A percentile compares a stretch with the other conserved stretches of the same genome.
Evolutionary conservation across 2,888 invertebrate species (phyloP).

Genomic region (Tipula vernalis): DNA sequence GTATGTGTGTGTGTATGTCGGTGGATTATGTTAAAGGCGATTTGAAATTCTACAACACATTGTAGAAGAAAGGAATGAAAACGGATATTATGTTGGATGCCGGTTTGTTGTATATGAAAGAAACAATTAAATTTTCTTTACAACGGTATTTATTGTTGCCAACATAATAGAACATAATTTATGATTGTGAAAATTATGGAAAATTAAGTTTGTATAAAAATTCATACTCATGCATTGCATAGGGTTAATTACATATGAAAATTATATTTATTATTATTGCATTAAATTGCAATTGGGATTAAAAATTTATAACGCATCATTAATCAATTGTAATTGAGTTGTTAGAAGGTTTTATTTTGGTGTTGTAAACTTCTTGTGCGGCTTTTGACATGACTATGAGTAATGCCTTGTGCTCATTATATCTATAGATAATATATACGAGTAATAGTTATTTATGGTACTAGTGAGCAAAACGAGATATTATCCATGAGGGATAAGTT

Average conservation of each 20-base stretch:
- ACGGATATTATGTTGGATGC: not conserved
- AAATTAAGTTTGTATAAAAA: not conserved
- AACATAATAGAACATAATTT: not conserved
- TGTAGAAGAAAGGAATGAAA: not conserved
- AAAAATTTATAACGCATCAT: not conserved
- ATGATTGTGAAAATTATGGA: not conserved
- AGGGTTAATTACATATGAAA: not conserved
- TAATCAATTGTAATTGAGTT: conserved; percentile 4
- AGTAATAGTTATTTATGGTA: too few species aligned
- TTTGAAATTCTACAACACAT: not conserved
- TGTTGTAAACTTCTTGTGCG: not conserved
- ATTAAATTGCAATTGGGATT: not conserved
- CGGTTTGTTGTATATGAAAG: not conserved
- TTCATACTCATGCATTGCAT: not conserved
- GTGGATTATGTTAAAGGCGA: not conserved
- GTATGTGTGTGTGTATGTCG: not conserved
- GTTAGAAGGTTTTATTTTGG: not conserved
- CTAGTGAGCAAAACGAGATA: too few species aligned
- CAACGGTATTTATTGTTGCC: not conserved
- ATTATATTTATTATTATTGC: not conserved
- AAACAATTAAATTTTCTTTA: not conserved
- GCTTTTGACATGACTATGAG: not conserved
- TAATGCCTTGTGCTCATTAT: not conserved
- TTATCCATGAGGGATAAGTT: too few species aligned
- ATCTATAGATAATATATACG: too few species aligned